Evolutionary conservation across 2,113 vertebrate species (phyloP).

Genomic region (Xiphophorus maculatus): DNA sequence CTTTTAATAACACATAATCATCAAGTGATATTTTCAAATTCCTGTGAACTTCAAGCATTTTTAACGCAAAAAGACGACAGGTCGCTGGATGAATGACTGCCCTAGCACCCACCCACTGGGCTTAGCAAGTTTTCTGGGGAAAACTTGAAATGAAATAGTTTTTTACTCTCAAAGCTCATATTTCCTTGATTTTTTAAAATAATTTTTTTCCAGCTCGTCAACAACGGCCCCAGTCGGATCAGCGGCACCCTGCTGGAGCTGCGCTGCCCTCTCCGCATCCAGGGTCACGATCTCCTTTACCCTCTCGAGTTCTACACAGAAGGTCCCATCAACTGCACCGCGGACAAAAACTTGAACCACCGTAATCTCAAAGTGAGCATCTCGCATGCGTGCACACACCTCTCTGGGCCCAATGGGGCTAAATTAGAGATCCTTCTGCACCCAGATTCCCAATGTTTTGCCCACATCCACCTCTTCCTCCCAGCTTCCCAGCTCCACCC

Average conservation of each 20-base stretch:
- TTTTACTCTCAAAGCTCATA: neutral
- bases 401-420: slow-evolving; percentile 34
- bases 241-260: slow-evolving; percentile 84
- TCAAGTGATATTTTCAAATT: too few species aligned
- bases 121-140: too few species aligned
- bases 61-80: too few species aligned
- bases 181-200: neutral
- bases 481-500: slow-evolving; percentile 63
- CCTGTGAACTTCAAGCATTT: too few species aligned
- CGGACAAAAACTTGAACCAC: slow-evolving; percentile 79
- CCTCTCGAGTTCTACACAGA: slow-evolving; percentile 80
- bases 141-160: neutral
- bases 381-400: neutral
- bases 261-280: slow-evolving; percentile 82
- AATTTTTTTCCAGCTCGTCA: slow-evolving; percentile 80
- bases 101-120: too few species aligned
- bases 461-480: slow-evolving; percentile 59
- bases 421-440: slow-evolving; percentile 28
- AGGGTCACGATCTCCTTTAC: slow-evolving; percentile 81
- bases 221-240: slow-evolving; percentile 87
- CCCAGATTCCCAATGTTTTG: slow-evolving; percentile 29
- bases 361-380: slow-evolving; percentile 80
- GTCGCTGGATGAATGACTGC: too few species aligned
- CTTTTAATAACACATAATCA: too few species aligned
- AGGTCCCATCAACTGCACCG: slow-evolving; percentile 85